phyloP scores from a whole-genome alignment of 2,797 vertebrate species.

The Alca torda region DNA sequence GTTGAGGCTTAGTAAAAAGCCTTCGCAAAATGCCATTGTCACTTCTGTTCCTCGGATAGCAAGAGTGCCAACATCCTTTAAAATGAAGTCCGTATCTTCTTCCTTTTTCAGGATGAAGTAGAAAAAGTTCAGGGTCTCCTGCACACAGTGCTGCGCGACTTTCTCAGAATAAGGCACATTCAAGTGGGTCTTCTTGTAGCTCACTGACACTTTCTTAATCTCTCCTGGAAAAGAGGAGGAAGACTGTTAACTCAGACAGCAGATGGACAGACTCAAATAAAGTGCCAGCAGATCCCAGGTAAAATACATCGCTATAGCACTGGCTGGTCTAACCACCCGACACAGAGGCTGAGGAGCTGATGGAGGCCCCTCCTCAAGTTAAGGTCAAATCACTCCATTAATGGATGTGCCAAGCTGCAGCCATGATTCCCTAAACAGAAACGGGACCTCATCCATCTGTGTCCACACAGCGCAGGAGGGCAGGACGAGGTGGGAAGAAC shows the following conservation, averaged over 20 bases:
- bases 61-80: not conserved
- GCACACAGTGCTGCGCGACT: not conserved
- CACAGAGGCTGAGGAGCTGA: not conserved
- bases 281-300: not conserved
- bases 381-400: not conserved
- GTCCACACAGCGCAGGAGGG: not conserved
- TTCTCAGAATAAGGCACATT: not conserved
- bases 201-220: not conserved
- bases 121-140: not conserved
- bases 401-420: not conserved
- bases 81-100: not conserved
- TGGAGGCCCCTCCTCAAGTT: not conserved
- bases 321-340: not conserved
- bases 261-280: not conserved
- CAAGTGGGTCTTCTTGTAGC: not conserved
- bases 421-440: not conserved
- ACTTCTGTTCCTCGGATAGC: not conserved
- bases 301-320: not conserved
- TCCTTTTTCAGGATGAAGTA: not conserved
- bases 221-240: not conserved
- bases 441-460: not conserved
- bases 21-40: not conserved
- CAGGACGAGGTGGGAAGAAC: not conserved
- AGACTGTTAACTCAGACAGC: not conserved
- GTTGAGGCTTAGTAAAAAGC: not conserved